Conservation (phyloP, 2,113 vertebrate genomes). For the Oxyura jamaicensis region DNA sequence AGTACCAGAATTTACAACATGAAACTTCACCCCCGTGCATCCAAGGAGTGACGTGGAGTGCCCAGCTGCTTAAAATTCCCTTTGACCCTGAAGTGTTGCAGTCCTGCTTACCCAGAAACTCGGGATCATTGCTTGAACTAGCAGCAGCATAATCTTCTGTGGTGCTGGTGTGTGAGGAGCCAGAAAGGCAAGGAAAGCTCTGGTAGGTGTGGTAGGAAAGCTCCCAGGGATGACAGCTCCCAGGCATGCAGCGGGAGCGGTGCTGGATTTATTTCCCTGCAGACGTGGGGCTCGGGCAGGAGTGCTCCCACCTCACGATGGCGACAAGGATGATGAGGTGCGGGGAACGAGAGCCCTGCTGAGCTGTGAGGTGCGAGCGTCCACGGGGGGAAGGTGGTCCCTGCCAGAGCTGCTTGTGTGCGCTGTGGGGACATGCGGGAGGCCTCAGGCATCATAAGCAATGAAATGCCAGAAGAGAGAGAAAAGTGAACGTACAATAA, state of each 20-base stretch:
- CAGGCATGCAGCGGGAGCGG: accelerated
- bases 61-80: neutral
- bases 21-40: neutral
- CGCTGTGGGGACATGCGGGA: neutral
- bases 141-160: neutral
- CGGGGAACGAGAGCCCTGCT: neutral
- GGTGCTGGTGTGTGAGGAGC: neutral
- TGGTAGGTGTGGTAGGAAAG: neutral
- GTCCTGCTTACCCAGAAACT: neutral
- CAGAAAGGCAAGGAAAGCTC: neutral
- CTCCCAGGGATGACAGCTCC: neutral
- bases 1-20: neutral
- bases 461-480: neutral
- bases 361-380: neutral
- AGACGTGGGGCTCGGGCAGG: neutral
- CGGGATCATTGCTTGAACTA: neutral
- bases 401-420: neutral
- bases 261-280: neutral
- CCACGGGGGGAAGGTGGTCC: neutral
- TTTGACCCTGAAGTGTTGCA: neutral
- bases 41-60: neutral
- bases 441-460: neutral
- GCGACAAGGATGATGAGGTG: neutral
- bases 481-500: neutral
- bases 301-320: neutral